A percentile compares a stretch with the other conserved stretches of the same genome.
These are phyloP conservation scores for Ailuropoda melanoleuca DNA, from an alignment of 2,113 vertebrate genomes.

Conservation along the genomic window DNA sequence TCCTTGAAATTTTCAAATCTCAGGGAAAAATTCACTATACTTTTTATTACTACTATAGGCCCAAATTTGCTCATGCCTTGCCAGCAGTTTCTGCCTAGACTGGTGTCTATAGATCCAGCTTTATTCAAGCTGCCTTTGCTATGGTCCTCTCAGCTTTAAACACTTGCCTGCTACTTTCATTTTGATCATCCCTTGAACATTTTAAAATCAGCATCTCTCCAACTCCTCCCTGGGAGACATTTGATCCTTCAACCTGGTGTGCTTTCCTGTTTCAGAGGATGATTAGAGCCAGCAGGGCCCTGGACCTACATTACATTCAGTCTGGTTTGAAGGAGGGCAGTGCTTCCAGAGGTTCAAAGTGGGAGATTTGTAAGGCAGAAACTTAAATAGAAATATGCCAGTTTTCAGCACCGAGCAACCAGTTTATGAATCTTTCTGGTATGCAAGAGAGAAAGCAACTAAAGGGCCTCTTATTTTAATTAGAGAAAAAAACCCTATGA, in stretches of 20 bases:
- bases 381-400: not conserved
- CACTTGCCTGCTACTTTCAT: not conserved
- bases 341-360: not conserved
- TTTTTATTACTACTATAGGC: not conserved
- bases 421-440: not conserved
- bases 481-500: not conserved
- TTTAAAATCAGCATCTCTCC: not conserved
- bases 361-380: not conserved
- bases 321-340: not conserved
- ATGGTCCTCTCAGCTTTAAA: not conserved
- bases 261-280: not conserved
- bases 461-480: not conserved
- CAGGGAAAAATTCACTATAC: not conserved
- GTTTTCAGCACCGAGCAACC: not conserved
- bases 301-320: not conserved
- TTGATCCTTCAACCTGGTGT: not conserved
- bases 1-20: not conserved
- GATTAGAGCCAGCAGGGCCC: not conserved
- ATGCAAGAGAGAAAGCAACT: not conserved
- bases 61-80: not conserved
- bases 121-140: not conserved
- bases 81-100: not conserved
- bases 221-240: not conserved
- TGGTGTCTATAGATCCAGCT: not conserved
- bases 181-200: not conserved